A percentile compares a stretch with the other conserved stretches of the same genome.
Evolutionary conservation across 2,888 invertebrate species (phyloP).

Genomic region (Tachina fera): DNA sequence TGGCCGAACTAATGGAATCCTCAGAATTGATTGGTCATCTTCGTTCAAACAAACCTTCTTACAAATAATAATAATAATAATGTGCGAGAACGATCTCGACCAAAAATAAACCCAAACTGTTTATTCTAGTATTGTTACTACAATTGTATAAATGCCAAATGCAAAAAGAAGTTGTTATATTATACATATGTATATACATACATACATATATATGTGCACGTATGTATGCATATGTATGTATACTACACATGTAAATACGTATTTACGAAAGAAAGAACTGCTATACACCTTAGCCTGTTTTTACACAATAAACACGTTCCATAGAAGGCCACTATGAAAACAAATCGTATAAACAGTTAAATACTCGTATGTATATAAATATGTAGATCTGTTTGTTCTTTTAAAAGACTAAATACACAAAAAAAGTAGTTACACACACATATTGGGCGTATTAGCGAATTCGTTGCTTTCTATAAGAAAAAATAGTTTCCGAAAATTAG

Average conservation of each 20-base stretch:
- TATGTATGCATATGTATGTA: too few species aligned
- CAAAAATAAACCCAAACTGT: constrained; percentile 18
- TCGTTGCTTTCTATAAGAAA: too few species aligned
- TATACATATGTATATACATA: constrained; percentile 35
- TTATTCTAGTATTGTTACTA: constrained; percentile 47
- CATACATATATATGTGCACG: constrained; percentile 25
- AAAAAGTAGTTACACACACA: too few species aligned
- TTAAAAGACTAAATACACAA: too few species aligned
- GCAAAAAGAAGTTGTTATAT: constrained; percentile 51
- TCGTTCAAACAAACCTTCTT: constrained; percentile 33
- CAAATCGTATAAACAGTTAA: too few species aligned
- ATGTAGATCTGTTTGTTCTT: too few species aligned
- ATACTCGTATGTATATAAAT: too few species aligned
- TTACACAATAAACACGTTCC: too few species aligned
- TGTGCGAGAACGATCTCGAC: background rate
- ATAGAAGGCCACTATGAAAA: too few species aligned
- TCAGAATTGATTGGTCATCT: constrained; percentile 53
- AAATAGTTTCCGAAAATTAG: too few species aligned
- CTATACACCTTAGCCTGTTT: too few species aligned
- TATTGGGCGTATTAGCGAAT: too few species aligned
- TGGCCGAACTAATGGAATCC: constrained; percentile 61
- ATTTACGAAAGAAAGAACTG: constrained; percentile 19
- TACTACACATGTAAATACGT: constrained; percentile 6
- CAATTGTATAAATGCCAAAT: constrained; percentile 55
- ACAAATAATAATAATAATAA: constrained; percentile 39